Conservation (phyloP, 1,140 invertebrate species). For the Psix sp. region DNA sequence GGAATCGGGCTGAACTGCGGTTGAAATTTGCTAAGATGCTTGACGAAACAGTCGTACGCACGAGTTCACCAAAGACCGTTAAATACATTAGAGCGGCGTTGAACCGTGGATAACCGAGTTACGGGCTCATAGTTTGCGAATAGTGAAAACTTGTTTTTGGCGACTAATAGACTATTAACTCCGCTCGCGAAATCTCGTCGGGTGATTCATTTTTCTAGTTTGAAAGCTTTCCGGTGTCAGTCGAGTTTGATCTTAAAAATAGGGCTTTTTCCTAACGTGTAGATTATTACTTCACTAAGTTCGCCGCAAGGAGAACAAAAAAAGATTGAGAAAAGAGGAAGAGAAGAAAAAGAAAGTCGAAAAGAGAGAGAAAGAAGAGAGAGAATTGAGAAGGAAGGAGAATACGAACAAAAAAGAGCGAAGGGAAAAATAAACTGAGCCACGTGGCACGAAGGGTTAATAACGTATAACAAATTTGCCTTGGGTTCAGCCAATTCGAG, state of each 20-base stretch:
- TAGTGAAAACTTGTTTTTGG: slow-evolving; percentile 46
- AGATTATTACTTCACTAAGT: slow-evolving; percentile 19
- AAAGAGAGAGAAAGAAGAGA: too few species aligned
- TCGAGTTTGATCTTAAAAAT: not conserved
- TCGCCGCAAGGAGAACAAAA: too few species aligned
- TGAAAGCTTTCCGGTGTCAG: slow-evolving; percentile 43
- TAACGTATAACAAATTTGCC: slow-evolving; percentile 50
- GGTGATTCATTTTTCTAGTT: slow-evolving; percentile 51
- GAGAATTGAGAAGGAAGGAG: not conserved
- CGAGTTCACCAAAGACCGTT: slow-evolving; percentile 23
- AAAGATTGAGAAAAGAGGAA: too few species aligned
- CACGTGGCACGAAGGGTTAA: slow-evolving; percentile 28
- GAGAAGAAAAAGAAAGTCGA: too few species aligned
- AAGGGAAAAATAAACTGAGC: slow-evolving; percentile 5
- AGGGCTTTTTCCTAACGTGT: slow-evolving; percentile 9
- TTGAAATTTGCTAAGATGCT: slow-evolving; percentile 33
- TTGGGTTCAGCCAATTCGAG: slow-evolving; percentile 44
- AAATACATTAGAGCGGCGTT: slow-evolving; percentile 30
- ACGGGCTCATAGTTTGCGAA: slow-evolving; percentile 41
- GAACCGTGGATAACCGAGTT: slow-evolving; percentile 30
- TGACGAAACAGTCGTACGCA: slow-evolving; percentile 32
- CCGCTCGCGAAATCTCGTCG: slow-evolving; percentile 10
- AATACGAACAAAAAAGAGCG: not conserved
- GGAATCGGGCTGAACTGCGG: slow-evolving; percentile 16
- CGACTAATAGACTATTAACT: slow-evolving; percentile 49